Conservation (phyloP, 2,888 invertebrate species). For the Drosophila putrida region DNA sequence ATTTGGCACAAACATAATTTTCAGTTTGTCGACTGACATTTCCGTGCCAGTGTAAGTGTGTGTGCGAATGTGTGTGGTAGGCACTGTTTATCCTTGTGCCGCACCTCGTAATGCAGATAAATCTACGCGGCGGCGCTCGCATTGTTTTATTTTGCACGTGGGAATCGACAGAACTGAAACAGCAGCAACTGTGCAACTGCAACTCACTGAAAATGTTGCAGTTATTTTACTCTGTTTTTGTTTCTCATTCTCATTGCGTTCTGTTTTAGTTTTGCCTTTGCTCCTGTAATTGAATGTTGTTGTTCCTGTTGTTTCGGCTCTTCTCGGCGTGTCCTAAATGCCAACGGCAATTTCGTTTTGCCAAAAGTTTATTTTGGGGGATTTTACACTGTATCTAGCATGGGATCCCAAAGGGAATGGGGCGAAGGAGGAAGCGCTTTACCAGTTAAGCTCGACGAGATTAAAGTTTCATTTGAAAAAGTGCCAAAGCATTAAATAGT, state of each 20-base stretch:
- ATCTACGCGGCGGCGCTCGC: constrained; percentile 65
- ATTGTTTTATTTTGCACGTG: constrained; percentile 79
- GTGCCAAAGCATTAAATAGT: constrained; percentile 69
- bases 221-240: constrained; percentile 41
- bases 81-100: constrained; percentile 52
- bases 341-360: constrained; percentile 63
- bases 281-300: constrained; percentile 57
- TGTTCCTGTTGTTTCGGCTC: constrained; percentile 29
- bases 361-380: constrained; percentile 55
- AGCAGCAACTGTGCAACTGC: constrained; percentile 36
- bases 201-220: constrained; percentile 59
- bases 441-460: constrained; percentile 36
- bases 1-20: constrained; percentile 81
- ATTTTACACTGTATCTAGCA: constrained; percentile 32
- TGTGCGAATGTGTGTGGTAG: constrained; percentile 30
- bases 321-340: constrained; percentile 56
- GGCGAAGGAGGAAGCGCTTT: neutral
- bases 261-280: constrained; percentile 40
- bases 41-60: constrained; percentile 44
- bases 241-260: constrained; percentile 21
- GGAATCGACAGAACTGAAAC: constrained; percentile 58
- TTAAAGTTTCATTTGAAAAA: constrained; percentile 70
- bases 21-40: constrained; percentile 79
- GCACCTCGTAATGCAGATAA: constrained; percentile 69
- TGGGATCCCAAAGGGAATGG: neutral